Evolutionary conservation across 2,888 invertebrate genomes (phyloP), one percentile per base, ranked within the genome.

Genomic region (Oscheius sp.): DNA sequence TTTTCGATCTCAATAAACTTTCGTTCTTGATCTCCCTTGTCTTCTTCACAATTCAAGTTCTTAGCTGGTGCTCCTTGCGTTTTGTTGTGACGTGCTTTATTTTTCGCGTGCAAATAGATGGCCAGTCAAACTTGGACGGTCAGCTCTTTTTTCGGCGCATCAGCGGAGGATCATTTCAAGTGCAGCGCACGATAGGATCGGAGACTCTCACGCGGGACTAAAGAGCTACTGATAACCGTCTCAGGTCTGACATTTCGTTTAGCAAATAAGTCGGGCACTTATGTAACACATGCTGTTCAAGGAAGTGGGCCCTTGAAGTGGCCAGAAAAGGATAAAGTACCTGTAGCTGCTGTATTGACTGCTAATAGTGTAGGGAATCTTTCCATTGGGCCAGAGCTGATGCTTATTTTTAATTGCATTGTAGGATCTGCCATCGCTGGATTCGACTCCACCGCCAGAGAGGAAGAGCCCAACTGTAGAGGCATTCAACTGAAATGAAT

Each of bases 341-440:
- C 87, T 87, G 83, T 87, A 86, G 55, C 84, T 84, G 64, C 86
- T 87, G 77, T 87, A 87, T 68, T 87, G 87, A 18, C 84, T 85
- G 49, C 84, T 84, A 45, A 87, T 81, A 1, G 85, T 84, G 75
- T 87, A 87, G 25, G 87, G 87, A 69, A 87, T 87, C 27, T 77
- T 69, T 1, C 85, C 86, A 69, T 84, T 81, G 55, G 83, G 81
- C 88, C 88, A 88, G 16, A 87, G 69, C 69, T 87, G 88, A 23
- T 84, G 83, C 41, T 85, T 71, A 71, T 88, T 86, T 43, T 85
- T 80, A 52, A 88, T 84, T 1, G 88, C 88, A 61, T 88, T 88
- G 63, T 81, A 79, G 75, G 76, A 77, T 25, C 80, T 79, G 21
- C 85, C 84, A 27, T 76, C 70, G 35, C 75, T 76, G 7, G 68